These are phyloP conservation scores for Perithous albicinctus DNA, from an alignment of 2,888 invertebrate species.

Conservation along the genomic window DNA sequence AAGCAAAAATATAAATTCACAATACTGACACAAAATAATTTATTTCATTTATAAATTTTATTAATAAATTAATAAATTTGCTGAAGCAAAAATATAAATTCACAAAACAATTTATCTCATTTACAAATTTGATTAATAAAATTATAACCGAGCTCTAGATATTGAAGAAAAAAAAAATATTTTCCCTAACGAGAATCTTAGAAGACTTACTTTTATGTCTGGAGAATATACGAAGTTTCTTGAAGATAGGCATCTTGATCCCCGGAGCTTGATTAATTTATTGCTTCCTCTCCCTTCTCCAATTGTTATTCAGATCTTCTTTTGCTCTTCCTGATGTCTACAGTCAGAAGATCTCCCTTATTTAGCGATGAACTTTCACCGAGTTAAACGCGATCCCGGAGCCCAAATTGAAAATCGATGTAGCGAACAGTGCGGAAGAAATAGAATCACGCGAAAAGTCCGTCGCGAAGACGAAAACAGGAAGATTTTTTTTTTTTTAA, in stretches of 20 bases:
- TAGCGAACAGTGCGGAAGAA: neutral
- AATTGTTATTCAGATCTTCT: neutral
- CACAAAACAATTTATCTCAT: too few species aligned
- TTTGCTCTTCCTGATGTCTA: neutral
- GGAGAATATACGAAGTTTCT: constrained; percentile 79
- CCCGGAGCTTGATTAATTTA: neutral
- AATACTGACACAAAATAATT: too few species aligned
- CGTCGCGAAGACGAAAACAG: neutral
- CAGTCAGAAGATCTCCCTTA: neutral
- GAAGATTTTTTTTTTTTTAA: too few species aligned
- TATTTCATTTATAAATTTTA: too few species aligned
- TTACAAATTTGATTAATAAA: too few species aligned
- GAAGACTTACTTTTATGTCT: constrained; percentile 81
- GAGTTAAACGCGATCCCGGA: neutral
- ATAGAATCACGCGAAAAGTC: constrained; percentile 22
- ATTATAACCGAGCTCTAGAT: neutral
- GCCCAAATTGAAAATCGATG: constrained; percentile 55
- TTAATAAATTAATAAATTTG: too few species aligned
- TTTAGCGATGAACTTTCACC: constrained; percentile 34
- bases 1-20: too few species aligned
- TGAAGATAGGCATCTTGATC: constrained; percentile 80
- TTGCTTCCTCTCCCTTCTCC: constrained; percentile 8
- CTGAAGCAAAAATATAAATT: too few species aligned
- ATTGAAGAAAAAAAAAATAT: constrained; percentile 7
- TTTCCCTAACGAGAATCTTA: neutral